phyloP scores from a whole-genome alignment of 1,140 invertebrate species.

The Macrocentrus cingulum region DNA sequence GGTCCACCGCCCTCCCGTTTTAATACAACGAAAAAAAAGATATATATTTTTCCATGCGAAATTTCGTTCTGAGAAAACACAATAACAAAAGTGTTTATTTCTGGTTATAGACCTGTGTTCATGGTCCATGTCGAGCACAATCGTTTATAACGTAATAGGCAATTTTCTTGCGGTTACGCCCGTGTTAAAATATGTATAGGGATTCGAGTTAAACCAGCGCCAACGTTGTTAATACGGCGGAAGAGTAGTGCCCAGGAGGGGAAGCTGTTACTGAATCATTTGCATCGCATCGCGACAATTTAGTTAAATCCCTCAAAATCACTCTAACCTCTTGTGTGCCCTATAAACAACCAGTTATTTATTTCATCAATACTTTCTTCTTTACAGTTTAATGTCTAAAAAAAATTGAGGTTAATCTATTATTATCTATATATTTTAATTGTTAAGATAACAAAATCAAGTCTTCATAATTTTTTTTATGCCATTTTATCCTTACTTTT shows the following conservation, averaged over 20 bases:
- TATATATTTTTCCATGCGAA: no score
- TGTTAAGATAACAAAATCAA: no score
- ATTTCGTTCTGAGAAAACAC: no score
- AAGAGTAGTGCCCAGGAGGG: conserved; percentile 36
- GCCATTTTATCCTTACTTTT: no score
- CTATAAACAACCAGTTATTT: conserved; percentile 15
- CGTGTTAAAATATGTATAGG: conserved; percentile 60
- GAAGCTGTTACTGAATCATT: conserved; percentile 59
- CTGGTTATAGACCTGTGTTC: conserved; percentile 10
- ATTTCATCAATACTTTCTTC: no score
- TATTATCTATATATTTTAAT: no score
- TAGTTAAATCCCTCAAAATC: conserved; percentile 37
- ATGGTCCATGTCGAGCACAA: conserved; percentile 36
- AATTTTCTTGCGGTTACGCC: conserved; percentile 58
- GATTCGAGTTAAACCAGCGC: conserved; percentile 53
- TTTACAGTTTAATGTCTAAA: no score
- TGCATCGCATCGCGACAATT: conserved; percentile 53
- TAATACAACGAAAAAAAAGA: no score
- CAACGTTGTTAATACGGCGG: conserved; percentile 29
- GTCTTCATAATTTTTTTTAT: no score
- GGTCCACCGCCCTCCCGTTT: neutral
- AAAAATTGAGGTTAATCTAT: no score
- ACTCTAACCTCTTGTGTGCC: neutral
- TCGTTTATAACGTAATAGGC: conserved; percentile 56
- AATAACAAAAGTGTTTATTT: neutral